Evolutionary conservation across 2,113 vertebrate genomes (phyloP).

Genomic region (Carassius carassius): DNA sequence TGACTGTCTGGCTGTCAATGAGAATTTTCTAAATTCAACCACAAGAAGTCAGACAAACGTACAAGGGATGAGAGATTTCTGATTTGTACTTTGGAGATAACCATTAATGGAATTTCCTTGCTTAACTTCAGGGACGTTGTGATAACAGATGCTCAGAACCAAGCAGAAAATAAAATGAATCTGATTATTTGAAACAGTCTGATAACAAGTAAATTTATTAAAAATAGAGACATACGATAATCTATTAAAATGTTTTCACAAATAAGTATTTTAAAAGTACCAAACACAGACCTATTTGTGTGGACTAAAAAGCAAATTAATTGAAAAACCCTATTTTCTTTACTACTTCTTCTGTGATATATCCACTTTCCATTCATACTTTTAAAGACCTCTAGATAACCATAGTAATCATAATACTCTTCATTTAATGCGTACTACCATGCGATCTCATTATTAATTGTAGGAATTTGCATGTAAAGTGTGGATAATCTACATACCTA

Average conservation of each 20-base stretch:
- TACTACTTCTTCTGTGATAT: neutral
- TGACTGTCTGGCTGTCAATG: neutral
- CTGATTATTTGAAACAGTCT: neutral
- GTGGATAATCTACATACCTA: neutral
- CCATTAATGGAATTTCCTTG: neutral
- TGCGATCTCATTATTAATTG: neutral
- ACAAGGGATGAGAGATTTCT: neutral
- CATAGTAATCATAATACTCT: neutral
- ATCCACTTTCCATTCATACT: neutral
- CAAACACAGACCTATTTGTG: neutral
- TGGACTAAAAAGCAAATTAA: neutral
- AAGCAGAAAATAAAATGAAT: neutral
- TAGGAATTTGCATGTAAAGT: neutral
- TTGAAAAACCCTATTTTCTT: neutral
- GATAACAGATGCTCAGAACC: neutral
- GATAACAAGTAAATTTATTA: neutral
- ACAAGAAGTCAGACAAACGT: neutral
- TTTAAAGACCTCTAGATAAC: neutral
- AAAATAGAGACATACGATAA: neutral
- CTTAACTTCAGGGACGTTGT: neutral
- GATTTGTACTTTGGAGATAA: neutral
- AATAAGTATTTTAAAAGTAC: too few species aligned
- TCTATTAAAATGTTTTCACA: neutral
- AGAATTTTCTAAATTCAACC: constrained; percentile 10
- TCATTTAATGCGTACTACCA: neutral